phyloP scores from a whole-genome alignment of 2,888 invertebrate species.

The Agrilus biguttatus region DNA sequence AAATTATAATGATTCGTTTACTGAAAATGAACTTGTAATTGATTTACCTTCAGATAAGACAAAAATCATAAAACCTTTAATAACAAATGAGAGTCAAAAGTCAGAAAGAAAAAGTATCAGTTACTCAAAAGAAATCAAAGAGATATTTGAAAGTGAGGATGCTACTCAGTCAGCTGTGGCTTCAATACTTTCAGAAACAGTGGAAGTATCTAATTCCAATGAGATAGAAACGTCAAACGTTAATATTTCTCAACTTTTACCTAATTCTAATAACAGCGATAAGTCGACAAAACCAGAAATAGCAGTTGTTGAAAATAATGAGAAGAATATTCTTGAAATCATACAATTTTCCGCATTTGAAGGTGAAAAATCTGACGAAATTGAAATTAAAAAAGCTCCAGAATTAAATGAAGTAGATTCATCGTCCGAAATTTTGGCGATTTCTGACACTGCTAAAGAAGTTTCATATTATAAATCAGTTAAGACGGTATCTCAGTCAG shows the following conservation, averaged over 20 bases:
- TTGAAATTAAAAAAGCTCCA: background rate
- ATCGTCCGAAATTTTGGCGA: background rate
- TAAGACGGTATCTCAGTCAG: background rate
- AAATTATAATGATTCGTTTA: no score
- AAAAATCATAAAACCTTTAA: background rate
- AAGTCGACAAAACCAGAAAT: no score
- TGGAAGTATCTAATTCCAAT: constrained; percentile 6
- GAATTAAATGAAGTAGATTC: background rate
- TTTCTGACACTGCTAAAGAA: background rate
- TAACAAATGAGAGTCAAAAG: background rate
- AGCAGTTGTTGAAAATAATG: no score
- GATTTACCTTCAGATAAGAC: background rate
- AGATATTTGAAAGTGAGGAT: constrained; percentile 4
- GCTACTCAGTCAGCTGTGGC: background rate
- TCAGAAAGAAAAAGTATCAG: background rate
- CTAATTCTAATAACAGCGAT: no score
- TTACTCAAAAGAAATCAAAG: constrained; percentile 2
- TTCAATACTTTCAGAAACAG: constrained; percentile 1
- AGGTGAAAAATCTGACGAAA: background rate
- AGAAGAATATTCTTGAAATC: background rate
- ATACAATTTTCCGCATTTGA: no score
- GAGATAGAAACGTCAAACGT: background rate
- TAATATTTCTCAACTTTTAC: no score
- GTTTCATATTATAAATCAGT: background rate
- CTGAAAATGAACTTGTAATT: no score